Base-by-base conservation (phyloP, 2,113 vertebrate species). In the Trichomycterus rosablanca region DNA sequence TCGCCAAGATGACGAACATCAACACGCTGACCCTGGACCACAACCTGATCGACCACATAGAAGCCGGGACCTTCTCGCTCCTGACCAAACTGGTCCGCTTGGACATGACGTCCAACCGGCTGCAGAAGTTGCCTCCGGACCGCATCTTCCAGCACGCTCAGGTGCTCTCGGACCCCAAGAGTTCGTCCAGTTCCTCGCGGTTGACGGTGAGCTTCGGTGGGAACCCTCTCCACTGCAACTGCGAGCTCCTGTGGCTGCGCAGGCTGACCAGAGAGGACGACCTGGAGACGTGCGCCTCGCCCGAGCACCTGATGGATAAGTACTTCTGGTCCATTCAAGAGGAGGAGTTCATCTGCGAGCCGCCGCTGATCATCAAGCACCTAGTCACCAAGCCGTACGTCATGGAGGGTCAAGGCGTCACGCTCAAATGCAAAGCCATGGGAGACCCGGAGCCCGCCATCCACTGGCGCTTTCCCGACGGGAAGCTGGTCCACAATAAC, bases 291-390 rank as follows among this genome's bases (percentile, higher is more conserved):
- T 97, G 94, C 0, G 93, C 94, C 14, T 93, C 94, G 0, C 94
- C 94, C 0, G 89, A 93, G 1, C 88, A 92, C 23, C 83, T 97
- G 39, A 93, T 92, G 23, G 94, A 94, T 19, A 92, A 92, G 44
- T 89, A 94, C 56, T 93, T 97, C 56, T 97, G 93, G 93, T 94
- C 92, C 3, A 94, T 97, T 61, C 89, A 93, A 0, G 93, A 97
- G 70, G 93, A 95, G 68, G 94, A 97, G 65, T 89, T 97, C 35
- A 85, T 92, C 44, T 95, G 93, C 1, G 91, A 90, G 1, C 86
- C 92, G 0, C 94, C 94, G 0, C 78, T 93, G 46, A 97, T 97
- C 70, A 94, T 93, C 0, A 85, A 89, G 42, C 87, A 92, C n/a
- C 75, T 86, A 0, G 76, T 84, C 0, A 85, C 81, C 4, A 91